phyloP scores from a whole-genome alignment of 2,888 invertebrate genomes.

The Eristalis pertinax region DNA sequence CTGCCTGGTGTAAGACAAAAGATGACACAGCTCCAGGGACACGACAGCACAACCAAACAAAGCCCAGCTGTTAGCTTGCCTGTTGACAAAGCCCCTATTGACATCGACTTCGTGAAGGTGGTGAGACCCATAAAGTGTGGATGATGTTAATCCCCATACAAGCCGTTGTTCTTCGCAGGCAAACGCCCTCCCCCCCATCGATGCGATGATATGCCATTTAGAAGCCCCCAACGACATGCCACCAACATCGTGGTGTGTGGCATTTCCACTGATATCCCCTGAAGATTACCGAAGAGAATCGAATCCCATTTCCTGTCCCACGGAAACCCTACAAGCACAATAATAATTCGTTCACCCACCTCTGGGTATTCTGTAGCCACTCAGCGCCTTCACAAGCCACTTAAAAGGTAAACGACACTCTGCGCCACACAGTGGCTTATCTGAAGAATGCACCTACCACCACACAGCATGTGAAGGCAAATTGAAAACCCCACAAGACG shows the following conservation, averaged over 20 bases:
- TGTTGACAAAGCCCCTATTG: background rate
- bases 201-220: constrained; percentile 6
- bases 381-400: constrained; percentile 64
- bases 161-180: background rate
- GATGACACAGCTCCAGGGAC: background rate
- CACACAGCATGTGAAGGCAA: constrained; percentile 52
- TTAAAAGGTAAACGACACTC: constrained; percentile 74
- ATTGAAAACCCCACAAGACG: constrained; percentile 46
- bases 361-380: constrained; percentile 5
- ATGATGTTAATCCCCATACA: background rate
- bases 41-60: background rate
- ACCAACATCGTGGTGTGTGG: constrained; percentile 11
- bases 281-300: constrained; percentile 46
- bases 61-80: too few relatives aligned
- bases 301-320: constrained; percentile 30
- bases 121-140: background rate
- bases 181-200: background rate
- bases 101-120: background rate
- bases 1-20: background rate
- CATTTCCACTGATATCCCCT: constrained; percentile 55
- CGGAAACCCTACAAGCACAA: constrained; percentile 64
- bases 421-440: constrained; percentile 74
- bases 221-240: constrained; percentile 2
- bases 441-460: constrained; percentile 74
- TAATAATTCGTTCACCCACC: constrained; percentile 71